Conservation (phyloP, 2,797 vertebrate genomes). For the Poliocrania exsul region DNA sequence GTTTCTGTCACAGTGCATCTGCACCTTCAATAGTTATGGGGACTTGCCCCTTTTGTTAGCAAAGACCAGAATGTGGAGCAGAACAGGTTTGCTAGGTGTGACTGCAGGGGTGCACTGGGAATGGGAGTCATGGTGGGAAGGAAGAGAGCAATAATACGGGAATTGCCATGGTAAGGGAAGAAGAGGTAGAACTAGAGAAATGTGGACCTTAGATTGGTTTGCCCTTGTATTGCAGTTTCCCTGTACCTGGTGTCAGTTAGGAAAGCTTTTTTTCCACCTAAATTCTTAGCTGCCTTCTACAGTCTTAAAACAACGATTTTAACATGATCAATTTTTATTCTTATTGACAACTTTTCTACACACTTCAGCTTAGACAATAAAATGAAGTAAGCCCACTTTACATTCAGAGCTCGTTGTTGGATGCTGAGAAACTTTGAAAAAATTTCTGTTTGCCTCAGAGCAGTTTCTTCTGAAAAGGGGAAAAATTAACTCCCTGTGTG, state of each 20-base stretch:
- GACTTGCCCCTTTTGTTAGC: background rate
- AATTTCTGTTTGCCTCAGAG: background rate
- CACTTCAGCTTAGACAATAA: background rate
- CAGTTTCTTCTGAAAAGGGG: background rate
- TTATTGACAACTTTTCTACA: background rate
- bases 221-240: background rate
- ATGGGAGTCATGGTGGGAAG: background rate
- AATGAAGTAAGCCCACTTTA: background rate
- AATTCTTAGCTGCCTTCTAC: background rate
- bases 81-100: background rate
- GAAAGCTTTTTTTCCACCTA: fast-evolving
- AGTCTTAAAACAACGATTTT: background rate
- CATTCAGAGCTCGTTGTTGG: background rate
- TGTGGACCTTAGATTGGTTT: background rate
- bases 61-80: background rate
- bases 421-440: background rate
- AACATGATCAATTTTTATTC: background rate
- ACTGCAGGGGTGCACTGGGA: background rate
- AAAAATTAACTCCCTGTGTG: background rate
- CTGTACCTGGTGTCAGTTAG: background rate
- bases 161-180: background rate
- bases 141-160: background rate
- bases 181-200: background rate
- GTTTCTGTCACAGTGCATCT: background rate
- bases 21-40: fast-evolving